Evolutionary conservation across 2,113 vertebrate species (phyloP).

Genomic region (Prinia subflava): DNA sequence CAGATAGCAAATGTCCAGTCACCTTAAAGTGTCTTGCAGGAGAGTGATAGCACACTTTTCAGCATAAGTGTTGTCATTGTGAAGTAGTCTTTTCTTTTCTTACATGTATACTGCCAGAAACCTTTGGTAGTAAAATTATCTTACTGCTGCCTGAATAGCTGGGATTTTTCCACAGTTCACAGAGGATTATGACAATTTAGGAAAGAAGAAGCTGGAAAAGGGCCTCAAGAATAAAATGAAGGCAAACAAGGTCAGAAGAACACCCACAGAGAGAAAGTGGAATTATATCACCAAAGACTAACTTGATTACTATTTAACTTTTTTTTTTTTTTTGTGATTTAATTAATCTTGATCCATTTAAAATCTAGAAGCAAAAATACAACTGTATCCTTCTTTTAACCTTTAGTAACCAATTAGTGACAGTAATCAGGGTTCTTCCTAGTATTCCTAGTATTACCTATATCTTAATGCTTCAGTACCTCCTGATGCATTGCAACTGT

Average conservation of each 20-base stretch:
- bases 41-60: not conserved
- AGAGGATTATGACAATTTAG: not conserved
- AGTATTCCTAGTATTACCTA: not conserved
- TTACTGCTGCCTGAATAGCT: not conserved
- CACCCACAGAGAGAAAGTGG: not conserved
- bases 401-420: not conserved
- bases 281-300: not conserved
- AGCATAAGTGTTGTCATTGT: not conserved
- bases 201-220: not conserved
- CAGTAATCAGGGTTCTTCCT: not conserved
- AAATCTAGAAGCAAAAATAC: not conserved
- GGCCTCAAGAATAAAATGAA: not conserved
- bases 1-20: not conserved
- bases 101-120: not conserved
- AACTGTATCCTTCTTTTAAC: not conserved
- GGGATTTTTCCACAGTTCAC: not conserved
- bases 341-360: not conserved
- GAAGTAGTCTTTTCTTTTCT: not conserved
- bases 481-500: not conserved
- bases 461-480: not conserved
- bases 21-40: not conserved
- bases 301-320: not conserved
- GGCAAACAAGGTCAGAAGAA: not conserved
- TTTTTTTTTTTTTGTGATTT: not conserved
- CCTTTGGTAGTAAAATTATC: not conserved